A percentile compares a stretch with the other conserved stretches of the same genome.
phyloP scores from a whole-genome alignment of 2,797 vertebrate genomes.

The Takifugu ocellatus region DNA sequence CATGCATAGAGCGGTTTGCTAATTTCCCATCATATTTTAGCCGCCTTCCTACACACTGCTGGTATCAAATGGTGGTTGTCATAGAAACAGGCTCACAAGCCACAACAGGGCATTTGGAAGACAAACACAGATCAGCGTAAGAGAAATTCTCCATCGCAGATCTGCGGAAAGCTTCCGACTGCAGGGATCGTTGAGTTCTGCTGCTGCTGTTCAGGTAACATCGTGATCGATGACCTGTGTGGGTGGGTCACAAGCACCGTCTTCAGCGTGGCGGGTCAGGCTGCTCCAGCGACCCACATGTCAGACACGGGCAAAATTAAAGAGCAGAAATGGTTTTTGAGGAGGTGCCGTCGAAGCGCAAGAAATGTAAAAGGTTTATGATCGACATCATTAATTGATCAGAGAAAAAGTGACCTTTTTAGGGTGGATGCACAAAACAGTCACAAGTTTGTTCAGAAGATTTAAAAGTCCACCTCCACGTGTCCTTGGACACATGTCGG shows the following conservation, averaged over 20 bases:
- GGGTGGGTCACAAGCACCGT: neutral
- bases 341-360: no score
- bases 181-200: slow-evolving; percentile 10
- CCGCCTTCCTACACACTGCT: slow-evolving; percentile 78
- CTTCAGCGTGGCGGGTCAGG: neutral
- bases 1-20: slow-evolving; percentile 65
- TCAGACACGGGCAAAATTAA: neutral
- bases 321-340: no score
- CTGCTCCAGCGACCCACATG: neutral
- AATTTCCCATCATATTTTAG: slow-evolving; percentile 71
- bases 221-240: neutral
- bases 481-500: no score
- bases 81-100: slow-evolving; percentile 79
- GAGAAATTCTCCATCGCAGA: slow-evolving; percentile 52
- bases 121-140: slow-evolving; percentile 69
- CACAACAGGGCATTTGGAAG: slow-evolving; percentile 78
- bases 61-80: slow-evolving; percentile 78
- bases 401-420: no score
- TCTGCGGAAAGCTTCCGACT: slow-evolving; percentile 27
- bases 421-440: no score
- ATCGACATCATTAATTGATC: no score
- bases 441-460: no score
- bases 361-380: no score
- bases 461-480: no score
- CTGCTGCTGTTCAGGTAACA: slow-evolving; percentile 2